Base-by-base conservation (phyloP, 2,113 vertebrate species). In the Melospiza melodia region DNA sequence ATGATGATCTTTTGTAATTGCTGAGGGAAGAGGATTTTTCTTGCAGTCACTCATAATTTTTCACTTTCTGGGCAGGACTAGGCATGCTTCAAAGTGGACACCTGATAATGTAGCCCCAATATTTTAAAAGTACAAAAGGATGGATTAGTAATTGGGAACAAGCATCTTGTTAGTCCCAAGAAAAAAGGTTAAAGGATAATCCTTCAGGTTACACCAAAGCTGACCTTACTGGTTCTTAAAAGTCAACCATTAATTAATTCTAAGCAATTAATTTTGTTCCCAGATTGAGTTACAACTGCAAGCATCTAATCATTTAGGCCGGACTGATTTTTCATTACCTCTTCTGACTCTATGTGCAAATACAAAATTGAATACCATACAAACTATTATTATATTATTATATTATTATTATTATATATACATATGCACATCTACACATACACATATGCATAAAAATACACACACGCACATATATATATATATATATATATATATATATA, bases 401-500 rank as follows among this genome's bases (percentile, higher is more conserved):
- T n/a, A n/a, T n/a, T n/a, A n/a, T n/a, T 65, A 11, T 11, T 91
- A 14, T 18, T 43, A 23, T 20, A 48, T 33, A 23, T 33, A 37
- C 4, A 19, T 33, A 43, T 12, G 37, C 2, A 12, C 23, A 31
- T 2, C 10, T 12, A 37, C 1, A 12, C 5, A 49, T 6, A 28
- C 2, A 33, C 1, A 15, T 44, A 61, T 25, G 48, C 9, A 66
- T 46, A 48, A 78, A 84, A 62, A 68, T 48, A 22, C 12, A 49
- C 48, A 49, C 48, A 49, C 23, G 37, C 10, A 39, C 37, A 39
- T 39, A 39, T 10, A 39, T 39, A 39, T 39, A 11, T 37, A 37
- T 37, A 37, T 37, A 37, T 37, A 37, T 37, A 37, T 37, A 37
- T 37, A 37, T 37, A 37, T 37, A 37, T 37, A 37, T 37, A 37